Conservation (phyloP, 2,113 vertebrate genomes). For the Emydocephalus ijimae region DNA sequence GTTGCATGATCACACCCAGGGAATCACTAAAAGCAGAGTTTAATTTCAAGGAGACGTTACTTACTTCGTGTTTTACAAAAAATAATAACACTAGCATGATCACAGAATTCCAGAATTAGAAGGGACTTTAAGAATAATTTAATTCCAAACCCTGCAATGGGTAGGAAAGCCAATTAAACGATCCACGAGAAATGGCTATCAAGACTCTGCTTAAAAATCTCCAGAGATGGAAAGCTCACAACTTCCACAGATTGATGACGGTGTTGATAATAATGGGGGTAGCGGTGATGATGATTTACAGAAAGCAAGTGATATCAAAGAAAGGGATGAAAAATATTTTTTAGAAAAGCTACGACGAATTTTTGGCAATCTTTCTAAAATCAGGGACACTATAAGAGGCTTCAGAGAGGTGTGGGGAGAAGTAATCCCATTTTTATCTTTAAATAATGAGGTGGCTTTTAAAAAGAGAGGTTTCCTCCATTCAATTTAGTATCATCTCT, state of each 20-base stretch:
- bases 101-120: background rate
- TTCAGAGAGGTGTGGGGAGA: background rate
- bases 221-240: background rate
- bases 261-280: background rate
- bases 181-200: background rate
- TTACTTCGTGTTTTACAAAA: background rate
- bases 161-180: background rate
- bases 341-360: background rate
- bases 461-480: background rate
- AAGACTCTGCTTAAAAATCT: background rate
- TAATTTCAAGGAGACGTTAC: background rate
- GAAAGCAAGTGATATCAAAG: background rate
- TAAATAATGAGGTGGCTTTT: background rate
- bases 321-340: background rate
- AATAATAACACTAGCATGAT: background rate
- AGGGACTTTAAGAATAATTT: background rate
- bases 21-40: background rate
- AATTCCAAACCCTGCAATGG: background rate
- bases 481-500: background rate
- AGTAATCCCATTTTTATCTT: background rate
- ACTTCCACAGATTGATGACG: background rate
- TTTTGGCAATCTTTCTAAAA: background rate
- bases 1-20: background rate
- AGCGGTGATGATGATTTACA: background rate
- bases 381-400: background rate